These are phyloP conservation scores for Gorsachius goisagi DNA, from an alignment of 2,113 vertebrate genomes.

Conservation along the genomic window DNA sequence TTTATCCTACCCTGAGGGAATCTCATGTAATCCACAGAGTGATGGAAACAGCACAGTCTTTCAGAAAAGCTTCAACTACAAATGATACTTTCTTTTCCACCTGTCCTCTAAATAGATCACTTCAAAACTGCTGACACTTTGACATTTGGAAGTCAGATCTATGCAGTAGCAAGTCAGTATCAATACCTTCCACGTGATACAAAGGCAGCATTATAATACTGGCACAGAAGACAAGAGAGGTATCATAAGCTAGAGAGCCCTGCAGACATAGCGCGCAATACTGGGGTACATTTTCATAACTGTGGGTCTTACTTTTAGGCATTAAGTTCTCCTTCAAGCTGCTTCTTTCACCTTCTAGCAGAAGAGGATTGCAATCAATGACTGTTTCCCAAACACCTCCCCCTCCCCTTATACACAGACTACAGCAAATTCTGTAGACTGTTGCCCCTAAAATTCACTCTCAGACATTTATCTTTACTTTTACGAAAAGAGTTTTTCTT, in stretches of 20 bases:
- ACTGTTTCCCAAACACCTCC: neutral
- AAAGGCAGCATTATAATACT: neutral
- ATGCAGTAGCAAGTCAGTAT: neutral
- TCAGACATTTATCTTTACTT: conserved; percentile 10
- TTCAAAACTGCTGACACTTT: neutral
- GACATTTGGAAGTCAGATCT: neutral
- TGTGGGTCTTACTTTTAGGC: neutral
- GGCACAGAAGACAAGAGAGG: neutral
- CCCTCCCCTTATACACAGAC: neutral
- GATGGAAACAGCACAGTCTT: neutral
- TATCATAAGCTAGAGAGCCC: neutral
- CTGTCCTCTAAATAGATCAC: neutral
- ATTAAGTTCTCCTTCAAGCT: conserved; percentile 1
- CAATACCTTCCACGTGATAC: neutral
- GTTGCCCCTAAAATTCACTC: neutral
- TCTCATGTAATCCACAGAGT: fast-evolving
- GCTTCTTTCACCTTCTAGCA: neutral
- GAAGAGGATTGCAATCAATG: neutral
- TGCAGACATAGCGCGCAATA: fast-evolving
- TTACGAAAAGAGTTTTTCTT: neutral
- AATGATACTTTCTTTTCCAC: neutral
- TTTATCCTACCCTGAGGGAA: neutral
- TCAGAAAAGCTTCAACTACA: neutral
- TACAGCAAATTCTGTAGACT: neutral
- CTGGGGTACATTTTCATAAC: neutral